A percentile compares a stretch with the other conserved stretches of the same genome.
phyloP scores from a whole-genome alignment of 2,888 invertebrate species.

The Athalia circularis region DNA sequence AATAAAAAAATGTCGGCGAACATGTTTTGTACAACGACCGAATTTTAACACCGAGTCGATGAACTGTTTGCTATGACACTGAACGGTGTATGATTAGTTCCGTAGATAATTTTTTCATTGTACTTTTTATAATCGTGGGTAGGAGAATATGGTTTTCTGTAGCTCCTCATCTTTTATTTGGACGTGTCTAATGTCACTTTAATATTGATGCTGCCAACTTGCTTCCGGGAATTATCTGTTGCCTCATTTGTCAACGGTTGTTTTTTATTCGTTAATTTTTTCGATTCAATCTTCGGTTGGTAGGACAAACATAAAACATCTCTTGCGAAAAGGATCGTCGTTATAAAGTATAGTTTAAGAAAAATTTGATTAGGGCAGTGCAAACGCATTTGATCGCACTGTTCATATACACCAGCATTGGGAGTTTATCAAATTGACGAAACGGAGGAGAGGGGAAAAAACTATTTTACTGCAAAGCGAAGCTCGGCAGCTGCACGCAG shows the following conservation, averaged over 20 bases:
- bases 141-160: neutral
- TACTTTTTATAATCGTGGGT: neutral
- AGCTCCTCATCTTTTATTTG: constrained; percentile 1
- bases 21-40: too few relatives aligned
- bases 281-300: neutral
- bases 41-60: too few relatives aligned
- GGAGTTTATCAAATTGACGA: neutral
- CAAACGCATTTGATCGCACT: too few relatives aligned
- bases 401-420: too few relatives aligned
- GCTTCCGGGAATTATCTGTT: constrained; percentile 28
- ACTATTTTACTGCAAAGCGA: neutral
- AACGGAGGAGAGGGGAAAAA: neutral
- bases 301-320: too few relatives aligned
- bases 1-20: too few relatives aligned
- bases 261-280: neutral
- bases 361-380: too few relatives aligned
- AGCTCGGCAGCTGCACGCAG: constrained; percentile 27
- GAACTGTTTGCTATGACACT: too few relatives aligned
- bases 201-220: constrained; percentile 24
- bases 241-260: neutral
- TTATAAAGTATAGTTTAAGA: too few relatives aligned
- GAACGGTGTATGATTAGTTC: neutral
- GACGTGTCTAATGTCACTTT: constrained; percentile 17
- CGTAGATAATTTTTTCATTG: too few relatives aligned
- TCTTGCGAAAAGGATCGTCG: too few relatives aligned